Evolutionary conservation across 1,140 invertebrate genomes (phyloP).

Genomic region (Drosophila triauraria): DNA sequence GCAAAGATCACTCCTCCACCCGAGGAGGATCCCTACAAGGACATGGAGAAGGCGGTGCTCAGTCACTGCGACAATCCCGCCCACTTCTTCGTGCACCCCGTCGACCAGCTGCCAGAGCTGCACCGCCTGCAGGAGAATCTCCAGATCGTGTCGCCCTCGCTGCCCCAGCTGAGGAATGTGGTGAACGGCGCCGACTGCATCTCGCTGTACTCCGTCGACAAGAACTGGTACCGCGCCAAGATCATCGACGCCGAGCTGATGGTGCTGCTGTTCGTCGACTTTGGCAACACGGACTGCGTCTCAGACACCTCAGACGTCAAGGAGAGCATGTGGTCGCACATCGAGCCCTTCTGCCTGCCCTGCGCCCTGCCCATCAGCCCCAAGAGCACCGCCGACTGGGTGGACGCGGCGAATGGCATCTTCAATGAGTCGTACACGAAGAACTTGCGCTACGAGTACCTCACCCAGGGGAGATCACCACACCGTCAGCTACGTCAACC

Average conservation of each 20-base stretch:
- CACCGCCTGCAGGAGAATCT: slow-evolving; percentile 87
- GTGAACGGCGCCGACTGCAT: slow-evolving; percentile 89
- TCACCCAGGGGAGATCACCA: slow-evolving; percentile 82
- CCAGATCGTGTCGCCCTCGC: slow-evolving; percentile 86
- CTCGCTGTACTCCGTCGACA: slow-evolving; percentile 90
- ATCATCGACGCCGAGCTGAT: slow-evolving; percentile 91
- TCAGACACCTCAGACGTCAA: slow-evolving; percentile 88
- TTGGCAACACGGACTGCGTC: slow-evolving; percentile 91
- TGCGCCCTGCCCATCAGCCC: slow-evolving; percentile 89
- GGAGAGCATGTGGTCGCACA: slow-evolving; percentile 85
- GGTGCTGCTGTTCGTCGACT: slow-evolving; percentile 93
- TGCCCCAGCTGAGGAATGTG: slow-evolving; percentile 86
- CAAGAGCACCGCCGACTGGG: slow-evolving; percentile 88
- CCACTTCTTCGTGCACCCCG: slow-evolving; percentile 89
- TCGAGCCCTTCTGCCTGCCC: slow-evolving; percentile 87
- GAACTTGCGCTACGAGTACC: slow-evolving; percentile 85
- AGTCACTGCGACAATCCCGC: slow-evolving; percentile 89
- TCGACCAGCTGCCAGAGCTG: slow-evolving; percentile 86
- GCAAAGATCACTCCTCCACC: slow-evolving; percentile 11
- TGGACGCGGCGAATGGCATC: slow-evolving; percentile 86
- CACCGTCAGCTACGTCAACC: slow-evolving; percentile 87
- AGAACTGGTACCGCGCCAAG: slow-evolving; percentile 92
- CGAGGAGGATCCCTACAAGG: slow-evolving; percentile 68
- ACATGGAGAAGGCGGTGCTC: slow-evolving; percentile 86
- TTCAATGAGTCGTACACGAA: slow-evolving; percentile 86